A percentile compares a stretch with the other conserved stretches of the same genome.
Conservation (phyloP, 2,113 vertebrate species). For the Ranitomeya imitator region DNA sequence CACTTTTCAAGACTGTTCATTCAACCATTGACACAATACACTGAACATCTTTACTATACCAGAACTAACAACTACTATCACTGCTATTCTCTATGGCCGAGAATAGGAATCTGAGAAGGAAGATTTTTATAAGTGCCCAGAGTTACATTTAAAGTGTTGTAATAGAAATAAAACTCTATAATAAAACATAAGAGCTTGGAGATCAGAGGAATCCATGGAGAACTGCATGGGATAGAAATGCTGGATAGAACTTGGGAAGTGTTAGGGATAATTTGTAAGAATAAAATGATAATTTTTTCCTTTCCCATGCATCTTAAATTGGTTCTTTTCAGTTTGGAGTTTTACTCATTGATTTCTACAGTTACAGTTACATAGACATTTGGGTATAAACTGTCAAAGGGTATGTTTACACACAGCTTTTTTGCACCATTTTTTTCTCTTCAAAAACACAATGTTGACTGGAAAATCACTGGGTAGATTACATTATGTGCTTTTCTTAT, state of each 20-base stretch:
- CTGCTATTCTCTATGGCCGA: not conserved
- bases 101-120: not conserved
- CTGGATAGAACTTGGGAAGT: not conserved
- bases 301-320: too few relatives aligned
- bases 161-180: not conserved
- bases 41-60: not conserved
- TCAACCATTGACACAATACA: not conserved
- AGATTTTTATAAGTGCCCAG: not conserved
- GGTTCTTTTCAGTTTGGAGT: too few relatives aligned
- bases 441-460: too few relatives aligned
- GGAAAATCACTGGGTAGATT: too few relatives aligned
- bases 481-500: too few relatives aligned
- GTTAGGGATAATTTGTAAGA: not conserved
- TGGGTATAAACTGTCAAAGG: too few relatives aligned
- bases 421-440: too few relatives aligned
- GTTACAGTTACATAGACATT: too few relatives aligned
- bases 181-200: not conserved
- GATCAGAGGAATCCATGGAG: not conserved
- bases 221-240: not conserved
- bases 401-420: too few relatives aligned
- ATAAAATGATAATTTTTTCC: not conserved
- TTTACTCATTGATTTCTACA: too few relatives aligned
- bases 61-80: not conserved
- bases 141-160: not conserved
- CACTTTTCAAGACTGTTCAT: slow-evolving; percentile 9